Evolutionary conservation across 2,888 invertebrate genomes (phyloP).

Genomic region (Epinotia nisella): DNA sequence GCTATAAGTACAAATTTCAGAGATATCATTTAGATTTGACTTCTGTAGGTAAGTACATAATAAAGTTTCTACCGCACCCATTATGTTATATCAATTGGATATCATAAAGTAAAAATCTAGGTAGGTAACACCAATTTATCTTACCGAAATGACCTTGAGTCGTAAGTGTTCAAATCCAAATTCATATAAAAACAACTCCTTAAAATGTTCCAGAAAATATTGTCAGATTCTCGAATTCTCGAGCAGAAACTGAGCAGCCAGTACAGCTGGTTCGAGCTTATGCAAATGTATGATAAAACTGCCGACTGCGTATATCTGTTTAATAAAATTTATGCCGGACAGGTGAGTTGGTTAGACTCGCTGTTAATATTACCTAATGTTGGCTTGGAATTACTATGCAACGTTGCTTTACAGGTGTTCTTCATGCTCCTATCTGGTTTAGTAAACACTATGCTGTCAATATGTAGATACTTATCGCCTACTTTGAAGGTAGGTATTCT

Average conservation of each 20-base stretch:
- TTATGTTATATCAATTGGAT: too few species aligned
- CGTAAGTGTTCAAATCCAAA: too few species aligned
- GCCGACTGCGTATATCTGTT: slow-evolving; percentile 64
- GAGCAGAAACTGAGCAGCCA: slow-evolving; percentile 47
- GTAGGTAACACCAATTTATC: not conserved
- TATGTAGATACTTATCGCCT: slow-evolving; percentile 67
- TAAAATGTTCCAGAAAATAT: slow-evolving; percentile 51
- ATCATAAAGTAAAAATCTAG: not conserved
- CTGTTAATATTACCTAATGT: slow-evolving; percentile 3
- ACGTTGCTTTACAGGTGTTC: slow-evolving; percentile 58
- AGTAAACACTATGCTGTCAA: slow-evolving; percentile 60
- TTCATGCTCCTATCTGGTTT: slow-evolving; percentile 66
- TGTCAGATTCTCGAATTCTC: slow-evolving; percentile 49
- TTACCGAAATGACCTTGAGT: too few species aligned
- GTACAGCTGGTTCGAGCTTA: slow-evolving; percentile 69
- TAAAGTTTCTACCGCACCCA: too few species aligned
- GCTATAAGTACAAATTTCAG: too few species aligned
- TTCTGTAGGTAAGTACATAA: too few species aligned
- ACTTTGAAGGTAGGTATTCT: slow-evolving; percentile 64
- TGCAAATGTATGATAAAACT: slow-evolving; percentile 71
- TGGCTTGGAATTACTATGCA: not conserved
- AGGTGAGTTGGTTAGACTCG: slow-evolving; percentile 53
- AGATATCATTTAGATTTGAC: too few species aligned
- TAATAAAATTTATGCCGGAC: slow-evolving; percentile 65
- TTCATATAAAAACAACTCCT: not conserved